Evolutionary conservation across 2,888 invertebrate species (phyloP).

Genomic region (Luffia ferchaultella): DNA sequence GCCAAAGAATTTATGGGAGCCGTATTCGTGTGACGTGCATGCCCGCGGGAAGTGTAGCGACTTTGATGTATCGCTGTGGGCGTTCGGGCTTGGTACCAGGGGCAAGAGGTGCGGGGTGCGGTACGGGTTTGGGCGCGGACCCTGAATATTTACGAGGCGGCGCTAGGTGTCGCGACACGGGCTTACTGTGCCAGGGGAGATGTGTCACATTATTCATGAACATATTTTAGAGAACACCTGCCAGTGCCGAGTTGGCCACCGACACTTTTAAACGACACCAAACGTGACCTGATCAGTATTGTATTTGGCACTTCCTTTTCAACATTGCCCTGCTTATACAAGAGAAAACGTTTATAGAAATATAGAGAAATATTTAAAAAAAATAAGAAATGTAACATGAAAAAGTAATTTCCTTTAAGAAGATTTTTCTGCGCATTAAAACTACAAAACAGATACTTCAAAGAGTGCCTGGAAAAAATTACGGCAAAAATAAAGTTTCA

Average conservation of each 20-base stretch:
- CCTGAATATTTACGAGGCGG: constrained; percentile 49
- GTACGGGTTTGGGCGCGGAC: constrained; percentile 19
- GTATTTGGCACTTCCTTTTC: no score
- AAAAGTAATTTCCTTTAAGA: no score
- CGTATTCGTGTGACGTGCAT: background rate
- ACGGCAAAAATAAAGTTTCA: no score
- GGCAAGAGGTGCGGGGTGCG: background rate
- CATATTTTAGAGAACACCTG: constrained; percentile 33
- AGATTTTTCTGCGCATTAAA: no score
- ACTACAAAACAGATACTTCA: no score
- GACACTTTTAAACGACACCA: background rate
- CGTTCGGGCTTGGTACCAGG: constrained; percentile 19
- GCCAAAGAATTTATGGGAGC: background rate
- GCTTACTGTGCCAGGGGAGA: constrained; percentile 19
- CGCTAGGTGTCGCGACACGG: constrained; percentile 5
- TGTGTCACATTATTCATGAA: constrained; percentile 47
- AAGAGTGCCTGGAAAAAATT: no score
- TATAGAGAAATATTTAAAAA: no score
- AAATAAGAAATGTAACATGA: no score
- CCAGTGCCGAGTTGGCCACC: constrained; percentile 9
- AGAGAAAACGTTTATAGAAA: no score
- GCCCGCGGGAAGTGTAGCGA: constrained; percentile 17
- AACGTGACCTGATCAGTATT: background rate
- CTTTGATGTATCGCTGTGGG: constrained; percentile 45
- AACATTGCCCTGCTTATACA: no score